Evolutionary conservation across 92 coral and sea anemone genomes (phyloP), one percentile per base, ranked within the genome.

Genomic region (Heteractis magnifica): DNA sequence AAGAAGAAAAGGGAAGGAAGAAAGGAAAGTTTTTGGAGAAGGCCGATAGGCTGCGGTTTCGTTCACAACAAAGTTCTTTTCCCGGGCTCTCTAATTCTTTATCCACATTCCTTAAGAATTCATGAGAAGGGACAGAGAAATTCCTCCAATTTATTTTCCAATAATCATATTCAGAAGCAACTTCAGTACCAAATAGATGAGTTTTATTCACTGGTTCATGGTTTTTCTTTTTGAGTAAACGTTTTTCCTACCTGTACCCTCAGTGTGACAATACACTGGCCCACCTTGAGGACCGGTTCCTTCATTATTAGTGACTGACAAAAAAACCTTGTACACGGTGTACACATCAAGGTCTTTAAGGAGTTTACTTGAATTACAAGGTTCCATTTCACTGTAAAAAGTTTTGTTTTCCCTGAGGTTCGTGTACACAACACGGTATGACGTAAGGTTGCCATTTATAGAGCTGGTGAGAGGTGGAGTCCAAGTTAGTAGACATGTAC

Each of bases 241-340:
- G 49, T 1, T 5, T 1, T 52, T 11, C 83, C 10, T 77, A 84
- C 87, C 87, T 62, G 73, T 77, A 23, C 77, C 87, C 58, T 77
- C 68, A 6, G 87, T 84, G 71, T 76, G 52, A 41, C 87, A 84
- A 16, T 55, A 77, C 13, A 84, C 87, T 13, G 82, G 87, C n/a
- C 16, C 56, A 68, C 83, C 77, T 21, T 65, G 52, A 14, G 77
- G 76, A 49, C 82, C 50, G 44, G 1, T 26, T 6, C 87, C 87
- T 19, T 65, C 51, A 6, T 0, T 3, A 6, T 72, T 48, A 12
- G 76, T 1, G 4, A 62, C 77, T 7, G 77, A 59, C 34, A 84
- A 20, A 48, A 13, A 14, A 12, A 84, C 82, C 19, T 64, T 9
- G 51, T 84, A 77, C 49, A 60, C 48, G 4, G n/a, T 58, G 65